Evolutionary conservation across 2,888 invertebrate species (phyloP).

Genomic region (Brenthis ino): DNA sequence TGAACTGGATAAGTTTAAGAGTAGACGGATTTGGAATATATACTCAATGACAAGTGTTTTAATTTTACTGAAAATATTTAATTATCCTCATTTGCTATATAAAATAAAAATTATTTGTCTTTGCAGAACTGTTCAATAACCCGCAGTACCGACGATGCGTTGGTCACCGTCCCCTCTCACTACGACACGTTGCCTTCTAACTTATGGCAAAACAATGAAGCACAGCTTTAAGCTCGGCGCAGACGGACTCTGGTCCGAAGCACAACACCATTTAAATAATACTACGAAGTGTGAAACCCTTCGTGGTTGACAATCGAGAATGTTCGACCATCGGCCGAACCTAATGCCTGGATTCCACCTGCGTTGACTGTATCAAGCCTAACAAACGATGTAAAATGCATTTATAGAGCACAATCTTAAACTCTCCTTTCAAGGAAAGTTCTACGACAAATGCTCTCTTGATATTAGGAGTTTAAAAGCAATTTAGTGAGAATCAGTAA

Average conservation of each 20-base stretch:
- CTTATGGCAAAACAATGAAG: conserved; percentile 73
- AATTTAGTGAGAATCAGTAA: neutral
- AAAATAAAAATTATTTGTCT: conserved; percentile 19
- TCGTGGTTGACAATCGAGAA: conserved; percentile 49
- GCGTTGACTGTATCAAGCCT: too few relatives aligned
- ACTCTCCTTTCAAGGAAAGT: conserved; percentile 6
- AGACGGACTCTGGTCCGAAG: conserved; percentile 51
- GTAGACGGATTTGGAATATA: neutral
- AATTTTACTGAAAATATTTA: neutral
- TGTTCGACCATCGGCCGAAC: conserved; percentile 8
- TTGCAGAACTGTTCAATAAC: conserved; percentile 87
- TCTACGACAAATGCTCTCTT: conserved; percentile 15
- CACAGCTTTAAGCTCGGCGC: conserved; percentile 65
- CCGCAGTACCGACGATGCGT: conserved; percentile 86
- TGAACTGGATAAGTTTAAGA: too few relatives aligned
- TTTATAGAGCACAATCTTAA: conserved; percentile 17
- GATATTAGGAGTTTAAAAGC: conserved; percentile 11
- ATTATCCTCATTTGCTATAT: neutral
- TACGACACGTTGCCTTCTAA: conserved; percentile 84
- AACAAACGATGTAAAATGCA: conserved; percentile 1
- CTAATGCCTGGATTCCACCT: conserved; percentile 2
- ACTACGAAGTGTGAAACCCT: conserved; percentile 45
- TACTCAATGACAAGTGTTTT: neutral
- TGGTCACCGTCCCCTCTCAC: conserved; percentile 89
- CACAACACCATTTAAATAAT: conserved; percentile 62